Base-by-base conservation (phyloP, 2,888 invertebrate species). In the Cylloceria caligata region DNA sequence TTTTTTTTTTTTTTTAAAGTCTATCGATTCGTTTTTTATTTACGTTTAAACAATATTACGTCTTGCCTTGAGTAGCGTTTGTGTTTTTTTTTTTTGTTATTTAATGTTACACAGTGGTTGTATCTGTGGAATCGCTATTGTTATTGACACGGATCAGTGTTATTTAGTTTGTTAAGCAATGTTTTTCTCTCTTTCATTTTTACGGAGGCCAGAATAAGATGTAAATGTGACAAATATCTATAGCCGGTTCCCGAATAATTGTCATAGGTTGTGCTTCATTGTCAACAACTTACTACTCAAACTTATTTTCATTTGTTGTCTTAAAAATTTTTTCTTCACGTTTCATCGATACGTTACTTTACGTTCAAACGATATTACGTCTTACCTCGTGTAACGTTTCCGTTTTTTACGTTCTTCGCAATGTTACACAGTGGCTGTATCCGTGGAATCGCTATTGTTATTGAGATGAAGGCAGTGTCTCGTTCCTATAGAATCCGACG, bases 51-150 rank as follows among this genome's bases (percentile, higher is more conserved):
- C 45, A 36, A 68, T 65, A 57, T 60, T 83, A 30, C 45, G 82
- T 84, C 75, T 83, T 80, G 72, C 76, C 64, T 24, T 21, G 79
- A 82, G 69, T 71, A 65, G 75, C 75, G 64, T 75, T 65, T 39
- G 39, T 4, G 9, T 36, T 34, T 69, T 65, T 60, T 42, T 42
- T 80, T 65, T 39, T 74, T 69, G 1, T 71, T 42, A 57, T 19
- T 42, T 57, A 9, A 71, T 52, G 52, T 69, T 67, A 55, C 19
- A 39, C 13, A 39, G 39, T 77, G 69, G 73, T 81, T 73, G 64
- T 73, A 69, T 36, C 34, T 34, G 49, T 16, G 11, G 47, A 68
- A 24, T 21, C 45, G 67, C 74, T 27, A 24, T 55, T 68, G 73
- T 74, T 64, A 73, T 49, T 62, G 19, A 34, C 62, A 42, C 64